These are phyloP conservation scores for Beroe forskalii DNA, from an alignment of 37 sponge, comb jelly and placozoan genomes.

Conservation along the genomic window DNA sequence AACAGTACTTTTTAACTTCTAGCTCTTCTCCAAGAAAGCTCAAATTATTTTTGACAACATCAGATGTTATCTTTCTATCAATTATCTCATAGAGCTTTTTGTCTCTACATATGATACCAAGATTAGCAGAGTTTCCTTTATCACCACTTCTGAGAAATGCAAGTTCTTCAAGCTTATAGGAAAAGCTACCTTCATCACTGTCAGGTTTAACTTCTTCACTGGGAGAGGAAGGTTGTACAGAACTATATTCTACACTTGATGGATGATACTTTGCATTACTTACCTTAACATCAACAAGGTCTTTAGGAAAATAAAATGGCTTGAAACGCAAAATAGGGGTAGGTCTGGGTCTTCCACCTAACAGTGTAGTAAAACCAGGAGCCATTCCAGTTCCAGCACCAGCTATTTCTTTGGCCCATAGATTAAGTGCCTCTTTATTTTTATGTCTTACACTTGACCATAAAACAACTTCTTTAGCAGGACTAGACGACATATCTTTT, in stretches of 20 bases:
- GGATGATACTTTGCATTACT: not conserved
- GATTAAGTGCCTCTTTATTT: constrained; percentile 79
- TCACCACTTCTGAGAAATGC: constrained; percentile 94
- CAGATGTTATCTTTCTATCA: constrained; percentile 2
- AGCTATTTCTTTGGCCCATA: constrained; percentile 85
- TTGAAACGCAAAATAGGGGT: constrained; percentile 83
- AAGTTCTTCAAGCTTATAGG: constrained; percentile 72
- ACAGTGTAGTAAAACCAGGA: constrained; percentile 80
- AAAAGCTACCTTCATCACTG: not conserved
- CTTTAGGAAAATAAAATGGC: constrained; percentile 85
- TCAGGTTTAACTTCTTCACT: not conserved
- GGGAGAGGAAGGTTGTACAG: not conserved
- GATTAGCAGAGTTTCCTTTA: constrained; percentile 93
- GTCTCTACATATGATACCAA: constrained; percentile 70
- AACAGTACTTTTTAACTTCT: constrained; percentile 74
- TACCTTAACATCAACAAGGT: not conserved
- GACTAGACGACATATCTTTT: constrained; percentile 15
- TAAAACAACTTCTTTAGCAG: constrained; percentile 74
- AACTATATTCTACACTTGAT: not conserved
- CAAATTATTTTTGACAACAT: constrained; percentile 18
- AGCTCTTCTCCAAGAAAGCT: constrained; percentile 22
- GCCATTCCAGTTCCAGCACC: constrained; percentile 98
- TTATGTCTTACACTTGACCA: constrained; percentile 84
- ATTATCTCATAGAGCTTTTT: not conserved
- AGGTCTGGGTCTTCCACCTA: constrained; percentile 95